Evolutionary conservation across 2,797 vertebrate species (phyloP).

Genomic region (Neoniphon sammara): DNA sequence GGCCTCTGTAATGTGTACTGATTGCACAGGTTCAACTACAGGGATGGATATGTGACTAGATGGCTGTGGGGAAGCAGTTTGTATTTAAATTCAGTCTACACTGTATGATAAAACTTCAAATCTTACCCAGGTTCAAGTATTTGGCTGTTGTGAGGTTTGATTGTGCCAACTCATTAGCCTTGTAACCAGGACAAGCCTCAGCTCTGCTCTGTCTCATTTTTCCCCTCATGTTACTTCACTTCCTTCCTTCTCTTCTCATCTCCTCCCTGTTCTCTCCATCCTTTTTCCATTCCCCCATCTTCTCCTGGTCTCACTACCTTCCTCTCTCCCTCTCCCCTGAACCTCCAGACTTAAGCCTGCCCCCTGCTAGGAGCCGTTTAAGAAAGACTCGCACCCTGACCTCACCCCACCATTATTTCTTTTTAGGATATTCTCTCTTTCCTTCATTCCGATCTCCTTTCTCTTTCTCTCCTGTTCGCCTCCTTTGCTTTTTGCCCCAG

Average conservation of each 20-base stretch:
- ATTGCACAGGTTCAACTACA: slow-evolving; percentile 5
- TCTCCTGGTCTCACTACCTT: slow-evolving; percentile 63
- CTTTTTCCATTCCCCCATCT: slow-evolving; percentile 11
- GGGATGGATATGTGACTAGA: not conserved
- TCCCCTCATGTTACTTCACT: not conserved
- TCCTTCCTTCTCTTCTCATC: slow-evolving; percentile 7
- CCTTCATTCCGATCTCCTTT: slow-evolving; percentile 81
- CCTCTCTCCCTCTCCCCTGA: slow-evolving; percentile 59
- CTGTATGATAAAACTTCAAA: not conserved
- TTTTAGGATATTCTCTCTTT: slow-evolving; percentile 79
- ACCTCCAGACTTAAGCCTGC: slow-evolving; percentile 82
- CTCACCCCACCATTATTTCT: slow-evolving; percentile 84
- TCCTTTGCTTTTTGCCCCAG: slow-evolving; percentile 88
- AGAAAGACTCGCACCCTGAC: slow-evolving; percentile 84
- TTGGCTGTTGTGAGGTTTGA: slow-evolving; percentile 13
- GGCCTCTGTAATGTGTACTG: slow-evolving; percentile 22
- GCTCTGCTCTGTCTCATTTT: not conserved
- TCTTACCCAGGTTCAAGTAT: not conserved
- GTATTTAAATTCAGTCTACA: not conserved
- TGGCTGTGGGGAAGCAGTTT: not conserved
- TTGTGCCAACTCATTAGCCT: slow-evolving; percentile 21
- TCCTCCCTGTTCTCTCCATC: too few relatives aligned
- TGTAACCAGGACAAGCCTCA: slow-evolving; percentile 19
- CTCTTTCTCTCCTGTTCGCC: slow-evolving; percentile 62
- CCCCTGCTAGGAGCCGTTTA: slow-evolving; percentile 82